Base-by-base conservation (phyloP, 2,797 vertebrate species). In the Phylloscopus collybita region DNA sequence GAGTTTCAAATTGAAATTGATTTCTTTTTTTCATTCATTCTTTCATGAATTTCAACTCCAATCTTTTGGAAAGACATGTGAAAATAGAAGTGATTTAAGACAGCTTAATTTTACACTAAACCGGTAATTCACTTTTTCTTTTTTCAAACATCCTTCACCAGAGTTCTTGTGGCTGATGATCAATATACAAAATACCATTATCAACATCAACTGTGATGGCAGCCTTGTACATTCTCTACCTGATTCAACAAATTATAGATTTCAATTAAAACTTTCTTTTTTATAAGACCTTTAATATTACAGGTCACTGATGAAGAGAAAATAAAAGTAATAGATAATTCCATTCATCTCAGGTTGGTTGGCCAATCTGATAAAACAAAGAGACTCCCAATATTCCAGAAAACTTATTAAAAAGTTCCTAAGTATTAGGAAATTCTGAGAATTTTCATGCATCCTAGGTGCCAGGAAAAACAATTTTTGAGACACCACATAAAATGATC, bases 351-450 rank as follows among this genome's bases (percentile, higher is more conserved):
- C 27, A 40, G 3, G 27, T 51, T 57, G 21, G 9, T 6, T 56
- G 40, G 13, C 9, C 22, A 60, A 56, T 59, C 14, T 38, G 14
- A 85, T 22, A 71, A 53, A 74, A 5, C 7, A 10, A 30, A 45
- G 74, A 42, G 3, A 10, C 10, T n/a, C 6, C 1, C 4, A 61
- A 20, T 11, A 38, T 9, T 53, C 2, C 0, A 36, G 80, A 65
- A 66, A 64, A 7, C 0, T 2, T 56, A 9, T 26, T 19, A 29
- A 64, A 83, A 62, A 14, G 1, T 9, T 30, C 9, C 6, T 16
- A 6, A 20, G 8, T 64, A 2, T 15, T 21, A 50, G 7, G 8
- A 2, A 66, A 8, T 54, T 7, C 1, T 44, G n/a, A 38, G 3
- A 6, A 40, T 62, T 85, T 72, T 30, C n/a, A 6, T 1, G 2